Evolutionary conservation across 53 echinoderm and acorn worm genomes (phyloP).

Genomic region (Holothuria scabra): DNA sequence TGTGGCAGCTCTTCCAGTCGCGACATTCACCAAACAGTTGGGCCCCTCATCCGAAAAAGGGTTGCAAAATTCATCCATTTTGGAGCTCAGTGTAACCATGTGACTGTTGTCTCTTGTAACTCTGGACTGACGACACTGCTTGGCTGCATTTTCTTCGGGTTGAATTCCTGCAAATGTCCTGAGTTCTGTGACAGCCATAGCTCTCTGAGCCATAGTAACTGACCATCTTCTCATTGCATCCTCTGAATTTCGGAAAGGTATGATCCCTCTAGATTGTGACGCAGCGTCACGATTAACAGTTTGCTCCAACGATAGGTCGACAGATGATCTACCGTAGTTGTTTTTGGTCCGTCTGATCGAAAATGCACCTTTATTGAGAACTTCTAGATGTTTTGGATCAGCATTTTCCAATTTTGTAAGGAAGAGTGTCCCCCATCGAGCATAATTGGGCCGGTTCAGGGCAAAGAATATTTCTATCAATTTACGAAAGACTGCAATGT

Average conservation of each 20-base stretch:
- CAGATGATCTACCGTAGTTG: slow-evolving; percentile 27
- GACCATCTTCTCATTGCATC: slow-evolving; percentile 63
- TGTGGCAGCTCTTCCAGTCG: slow-evolving; percentile 61
- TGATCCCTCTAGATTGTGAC: slow-evolving; percentile 57
- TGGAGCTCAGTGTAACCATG: slow-evolving; percentile 22
- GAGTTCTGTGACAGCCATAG: slow-evolving; percentile 54
- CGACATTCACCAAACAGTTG: background rate
- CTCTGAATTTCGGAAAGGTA: slow-evolving; percentile 52
- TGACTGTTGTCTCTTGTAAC: slow-evolving; percentile 44
- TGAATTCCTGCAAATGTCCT: slow-evolving; percentile 50
- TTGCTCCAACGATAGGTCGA: slow-evolving; percentile 61
- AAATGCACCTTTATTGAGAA: no score
- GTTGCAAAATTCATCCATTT: no score
- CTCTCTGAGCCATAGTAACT: no score
- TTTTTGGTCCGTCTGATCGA: no score
- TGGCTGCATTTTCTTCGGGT: slow-evolving; percentile 20
- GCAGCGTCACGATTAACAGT: slow-evolving; percentile 60
- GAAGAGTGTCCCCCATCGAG: slow-evolving; percentile 74
- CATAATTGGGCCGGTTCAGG: slow-evolving; percentile 74
- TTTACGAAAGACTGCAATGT: slow-evolving; percentile 56
- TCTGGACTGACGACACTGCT: no score
- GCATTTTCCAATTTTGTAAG: slow-evolving; percentile 50
- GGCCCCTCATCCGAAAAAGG: slow-evolving; percentile 13
- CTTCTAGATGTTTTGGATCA: no score
- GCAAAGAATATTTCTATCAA: slow-evolving; percentile 64